These are phyloP conservation scores for Sandelia bainsii DNA, from an alignment of 2,797 vertebrate species.

Conservation along the genomic window DNA sequence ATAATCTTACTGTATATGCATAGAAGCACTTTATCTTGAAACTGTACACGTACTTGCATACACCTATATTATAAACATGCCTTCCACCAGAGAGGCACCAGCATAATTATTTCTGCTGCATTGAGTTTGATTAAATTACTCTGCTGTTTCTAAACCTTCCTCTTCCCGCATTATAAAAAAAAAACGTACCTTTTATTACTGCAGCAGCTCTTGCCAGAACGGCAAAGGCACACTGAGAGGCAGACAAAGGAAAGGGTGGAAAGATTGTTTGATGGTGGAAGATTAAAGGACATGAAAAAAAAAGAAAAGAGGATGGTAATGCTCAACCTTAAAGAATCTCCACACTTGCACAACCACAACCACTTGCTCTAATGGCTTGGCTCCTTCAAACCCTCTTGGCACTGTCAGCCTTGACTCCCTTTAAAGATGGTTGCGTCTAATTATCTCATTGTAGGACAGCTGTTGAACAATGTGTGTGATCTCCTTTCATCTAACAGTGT, in stretches of 20 bases:
- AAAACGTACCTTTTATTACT: slow-evolving; percentile 57
- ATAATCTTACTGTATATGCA: neutral
- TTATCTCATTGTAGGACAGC: slow-evolving; percentile 61
- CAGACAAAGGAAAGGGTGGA: slow-evolving; percentile 56
- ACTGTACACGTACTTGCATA: slow-evolving; percentile 8
- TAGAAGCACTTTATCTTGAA: neutral
- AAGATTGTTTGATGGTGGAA: slow-evolving; percentile 71
- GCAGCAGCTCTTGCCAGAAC: slow-evolving; percentile 45
- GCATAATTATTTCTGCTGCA: slow-evolving; percentile 63
- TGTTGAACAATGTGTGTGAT: slow-evolving; percentile 52
- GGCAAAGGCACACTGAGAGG: slow-evolving; percentile 33
- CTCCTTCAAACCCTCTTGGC: slow-evolving; percentile 54
- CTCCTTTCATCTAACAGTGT: slow-evolving; percentile 40
- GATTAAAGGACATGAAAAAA: slow-evolving; percentile 75
- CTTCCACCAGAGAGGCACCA: slow-evolving; percentile 9
- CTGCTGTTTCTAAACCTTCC: slow-evolving; percentile 40
- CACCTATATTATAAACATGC: slow-evolving; percentile 28
- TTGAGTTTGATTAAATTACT: slow-evolving; percentile 65
- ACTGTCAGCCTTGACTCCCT: slow-evolving; percentile 34
- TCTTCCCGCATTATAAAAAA: slow-evolving; percentile 64
- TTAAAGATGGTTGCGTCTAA: slow-evolving; percentile 57
- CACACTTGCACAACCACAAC: slow-evolving; percentile 26
- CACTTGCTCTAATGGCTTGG: slow-evolving; percentile 56
- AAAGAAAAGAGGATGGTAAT: slow-evolving; percentile 9
- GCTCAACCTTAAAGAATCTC: slow-evolving; percentile 52